A percentile compares a stretch with the other conserved stretches of the same genome.
These are phyloP conservation scores for Peromyscus nudipes DNA, from an alignment of 2,797 vertebrate genomes.

Conservation along the genomic window DNA sequence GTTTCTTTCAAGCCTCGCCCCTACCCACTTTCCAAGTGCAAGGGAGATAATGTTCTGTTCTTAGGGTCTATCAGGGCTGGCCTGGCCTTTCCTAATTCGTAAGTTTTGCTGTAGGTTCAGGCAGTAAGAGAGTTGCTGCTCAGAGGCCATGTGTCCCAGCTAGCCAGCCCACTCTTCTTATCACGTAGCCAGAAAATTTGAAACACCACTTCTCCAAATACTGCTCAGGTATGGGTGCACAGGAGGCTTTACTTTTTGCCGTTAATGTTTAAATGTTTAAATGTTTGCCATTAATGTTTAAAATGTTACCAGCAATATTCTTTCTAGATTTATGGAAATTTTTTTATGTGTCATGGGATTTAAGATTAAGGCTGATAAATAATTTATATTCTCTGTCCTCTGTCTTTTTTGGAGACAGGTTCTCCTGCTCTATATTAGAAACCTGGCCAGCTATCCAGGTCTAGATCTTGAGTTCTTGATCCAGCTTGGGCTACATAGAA, in stretches of 20 bases:
- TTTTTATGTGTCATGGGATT: neutral
- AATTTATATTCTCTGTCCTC: neutral
- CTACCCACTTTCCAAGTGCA: accelerated
- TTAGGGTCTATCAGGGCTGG: neutral
- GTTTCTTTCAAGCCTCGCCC: no score
- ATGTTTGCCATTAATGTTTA: no score
- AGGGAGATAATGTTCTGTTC: neutral
- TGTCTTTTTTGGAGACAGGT: neutral
- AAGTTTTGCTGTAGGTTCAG: neutral
- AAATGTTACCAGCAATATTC: neutral
- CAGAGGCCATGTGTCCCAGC: neutral
- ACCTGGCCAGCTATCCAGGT: neutral
- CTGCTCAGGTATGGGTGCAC: neutral
- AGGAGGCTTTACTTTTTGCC: neutral
- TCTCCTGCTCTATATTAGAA: neutral
- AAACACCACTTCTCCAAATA: neutral
- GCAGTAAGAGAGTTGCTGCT: neutral
- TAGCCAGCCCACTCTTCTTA: no score
- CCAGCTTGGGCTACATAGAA: neutral
- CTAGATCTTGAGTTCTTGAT: neutral
- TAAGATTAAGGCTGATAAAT: neutral
- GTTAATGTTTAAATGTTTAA: neutral
- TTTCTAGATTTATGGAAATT: neutral
- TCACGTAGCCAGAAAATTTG: neutral
- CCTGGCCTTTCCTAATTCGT: neutral